Percentiles rank a stretch among this genome's conserved stretches.
Conservation (phyloP, 23 tunicate genomes). For the Oikopleura dioica region DNA sequence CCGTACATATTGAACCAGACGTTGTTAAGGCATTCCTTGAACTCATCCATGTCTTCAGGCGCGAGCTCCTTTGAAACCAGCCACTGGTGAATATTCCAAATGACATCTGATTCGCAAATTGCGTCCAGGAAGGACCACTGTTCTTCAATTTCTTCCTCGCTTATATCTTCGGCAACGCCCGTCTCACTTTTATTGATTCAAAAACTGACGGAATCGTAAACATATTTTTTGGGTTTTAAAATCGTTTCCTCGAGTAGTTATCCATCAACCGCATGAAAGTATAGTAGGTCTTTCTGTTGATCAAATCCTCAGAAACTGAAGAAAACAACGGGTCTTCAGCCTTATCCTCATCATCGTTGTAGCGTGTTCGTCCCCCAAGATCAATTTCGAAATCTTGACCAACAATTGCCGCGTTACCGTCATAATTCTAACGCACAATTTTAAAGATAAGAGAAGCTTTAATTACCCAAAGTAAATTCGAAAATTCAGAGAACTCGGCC, state of each 20-base stretch:
- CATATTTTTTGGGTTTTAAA: too few species aligned
- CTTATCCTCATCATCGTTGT: background rate
- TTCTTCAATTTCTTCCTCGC: conserved; percentile 7
- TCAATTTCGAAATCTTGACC: conserved; percentile 10
- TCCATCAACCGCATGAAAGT: background rate
- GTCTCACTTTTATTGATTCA: too few species aligned
- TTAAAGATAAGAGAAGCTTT: background rate
- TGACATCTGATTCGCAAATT: conserved; percentile 7
- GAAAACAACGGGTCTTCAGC: conserved; percentile 1
- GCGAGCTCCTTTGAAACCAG: background rate
- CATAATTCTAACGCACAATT: conserved; percentile 7
- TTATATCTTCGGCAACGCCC: background rate
- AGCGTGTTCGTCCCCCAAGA: conserved; percentile 6
- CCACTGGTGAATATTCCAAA: conserved; percentile 2
- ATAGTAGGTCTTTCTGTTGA: background rate
- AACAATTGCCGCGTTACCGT: background rate
- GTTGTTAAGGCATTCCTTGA: background rate
- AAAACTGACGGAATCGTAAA: too few species aligned
- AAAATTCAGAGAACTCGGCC: background rate
- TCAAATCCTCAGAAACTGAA: background rate
- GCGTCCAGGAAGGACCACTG: conserved; percentile 6
- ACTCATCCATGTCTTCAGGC: background rate
- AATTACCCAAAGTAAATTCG: conserved; percentile 3
- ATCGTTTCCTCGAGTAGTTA: background rate
- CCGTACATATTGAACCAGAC: background rate